Percentiles rank a stretch among this genome's conserved stretches.
Evolutionary conservation across 2,797 vertebrate genomes (phyloP).

Genomic region (Hemibagrus guttatus): DNA sequence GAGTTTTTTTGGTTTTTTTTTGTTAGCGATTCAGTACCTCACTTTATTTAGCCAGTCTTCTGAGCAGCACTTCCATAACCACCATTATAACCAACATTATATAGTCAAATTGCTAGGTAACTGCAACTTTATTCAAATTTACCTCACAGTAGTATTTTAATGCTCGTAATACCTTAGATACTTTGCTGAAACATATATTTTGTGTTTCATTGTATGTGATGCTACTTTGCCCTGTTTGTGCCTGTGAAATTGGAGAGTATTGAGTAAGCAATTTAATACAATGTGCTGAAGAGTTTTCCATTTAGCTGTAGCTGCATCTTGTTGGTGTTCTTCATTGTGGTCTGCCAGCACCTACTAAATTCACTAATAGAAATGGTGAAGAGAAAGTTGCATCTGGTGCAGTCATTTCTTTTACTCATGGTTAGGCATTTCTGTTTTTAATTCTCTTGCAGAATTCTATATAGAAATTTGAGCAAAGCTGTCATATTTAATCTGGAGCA

Average conservation of each 20-base stretch:
- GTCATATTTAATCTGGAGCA: background rate
- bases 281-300: background rate
- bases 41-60: background rate
- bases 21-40: background rate
- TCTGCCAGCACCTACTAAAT: background rate
- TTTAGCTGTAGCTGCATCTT: background rate
- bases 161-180: background rate
- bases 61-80: background rate
- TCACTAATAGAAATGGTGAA: background rate
- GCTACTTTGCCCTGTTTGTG: background rate
- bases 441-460: background rate
- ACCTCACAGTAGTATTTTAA: background rate
- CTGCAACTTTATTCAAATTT: background rate
- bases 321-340: background rate
- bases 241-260: background rate
- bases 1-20: slow-evolving; percentile 70
- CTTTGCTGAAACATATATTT: background rate
- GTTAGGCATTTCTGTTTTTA: background rate
- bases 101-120: background rate
- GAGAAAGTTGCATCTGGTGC: background rate
- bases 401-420: background rate
- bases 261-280: background rate
- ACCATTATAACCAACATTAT: background rate
- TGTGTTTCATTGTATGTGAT: background rate
- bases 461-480: background rate